phyloP scores from a whole-genome alignment of 2,797 vertebrate species.

The Clarias pachynema region DNA sequence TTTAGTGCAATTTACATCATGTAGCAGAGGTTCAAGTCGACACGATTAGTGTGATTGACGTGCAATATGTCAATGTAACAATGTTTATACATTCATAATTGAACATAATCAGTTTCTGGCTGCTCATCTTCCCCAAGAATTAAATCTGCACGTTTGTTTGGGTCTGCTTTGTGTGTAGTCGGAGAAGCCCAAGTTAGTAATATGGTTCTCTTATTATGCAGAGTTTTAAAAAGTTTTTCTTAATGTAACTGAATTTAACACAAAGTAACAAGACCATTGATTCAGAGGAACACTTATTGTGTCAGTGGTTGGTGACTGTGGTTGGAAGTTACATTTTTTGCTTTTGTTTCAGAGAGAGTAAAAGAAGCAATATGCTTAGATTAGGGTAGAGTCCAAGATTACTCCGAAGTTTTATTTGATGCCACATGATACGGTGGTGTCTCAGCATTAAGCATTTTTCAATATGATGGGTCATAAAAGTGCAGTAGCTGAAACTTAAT shows the following conservation, averaged over 20 bases:
- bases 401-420: too few relatives aligned
- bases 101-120: conserved; percentile 11
- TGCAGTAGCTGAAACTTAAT: neutral
- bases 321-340: neutral
- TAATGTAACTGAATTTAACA: neutral
- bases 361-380: neutral
- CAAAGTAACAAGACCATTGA: neutral
- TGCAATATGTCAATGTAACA: conserved; percentile 24
- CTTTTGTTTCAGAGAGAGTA: neutral
- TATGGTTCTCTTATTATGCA: neutral
- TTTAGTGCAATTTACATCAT: conserved; percentile 25
- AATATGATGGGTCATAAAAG: neutral
- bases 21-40: neutral
- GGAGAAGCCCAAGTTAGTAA: neutral
- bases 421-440: neutral
- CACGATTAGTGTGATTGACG: conserved; percentile 16
- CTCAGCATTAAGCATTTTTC: neutral
- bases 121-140: neutral
- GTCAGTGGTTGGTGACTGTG: neutral
- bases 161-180: neutral
- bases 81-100: conserved; percentile 38
- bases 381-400: neutral
- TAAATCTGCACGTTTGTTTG: neutral
- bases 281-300: neutral
- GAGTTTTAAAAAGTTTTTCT: neutral